Conservation (phyloP, 1,140 invertebrate genomes). For the Drosophila melanogaster region Release_6_plus_ISO1_MT NT_033777.3:31426001-31426500, state of each 20-base stretch:
- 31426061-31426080: slow-evolving; percentile 1
- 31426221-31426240: background rate
- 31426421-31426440: slow-evolving; percentile 22
- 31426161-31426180: slow-evolving; percentile 47
- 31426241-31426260: background rate
- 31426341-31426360: background rate
- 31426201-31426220: slow-evolving; percentile 6
- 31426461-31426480: slow-evolving; percentile 32
- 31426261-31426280: background rate
- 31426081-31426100: slow-evolving; percentile 57
- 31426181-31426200: background rate
- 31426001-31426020: slow-evolving; percentile 61
- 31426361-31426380: background rate
- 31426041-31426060: slow-evolving; percentile 16
- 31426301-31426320: too few species aligned
- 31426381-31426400: background rate
- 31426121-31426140: slow-evolving; percentile 41
- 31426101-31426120: slow-evolving; percentile 57
- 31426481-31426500: slow-evolving; percentile 35
- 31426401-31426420: slow-evolving; percentile 27
- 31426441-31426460: slow-evolving; percentile 60
- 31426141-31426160: slow-evolving; percentile 54
- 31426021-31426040: slow-evolving; percentile 64
- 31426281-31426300: too few species aligned
- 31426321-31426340: too few species aligned